These are phyloP conservation scores for Syrista parreyssii DNA, from an alignment of 2,888 invertebrate species.

Conservation along the genomic window DNA sequence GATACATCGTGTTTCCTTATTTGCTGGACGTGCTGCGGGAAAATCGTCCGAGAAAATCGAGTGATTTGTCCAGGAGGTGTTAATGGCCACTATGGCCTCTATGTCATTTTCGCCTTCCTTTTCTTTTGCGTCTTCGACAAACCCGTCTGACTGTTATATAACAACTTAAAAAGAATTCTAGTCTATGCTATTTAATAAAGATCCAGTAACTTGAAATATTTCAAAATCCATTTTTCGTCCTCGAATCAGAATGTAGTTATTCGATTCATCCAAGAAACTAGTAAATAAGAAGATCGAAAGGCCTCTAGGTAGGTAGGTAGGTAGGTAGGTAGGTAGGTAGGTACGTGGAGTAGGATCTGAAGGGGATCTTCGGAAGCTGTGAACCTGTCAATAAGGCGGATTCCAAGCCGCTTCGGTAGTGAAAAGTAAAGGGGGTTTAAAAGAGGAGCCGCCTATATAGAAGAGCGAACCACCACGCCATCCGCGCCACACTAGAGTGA, in stretches of 20 bases:
- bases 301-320: not conserved
- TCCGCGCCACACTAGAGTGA: slow-evolving; percentile 14
- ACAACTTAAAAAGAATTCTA: no score
- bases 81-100: slow-evolving; percentile 47
- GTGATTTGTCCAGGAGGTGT: slow-evolving; percentile 66
- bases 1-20: slow-evolving; percentile 66
- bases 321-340: slow-evolving; percentile 2
- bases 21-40: slow-evolving; percentile 63
- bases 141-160: no score
- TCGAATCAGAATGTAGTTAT: no score
- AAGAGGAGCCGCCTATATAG: slow-evolving; percentile 40
- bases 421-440: slow-evolving; percentile 39
- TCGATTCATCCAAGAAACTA: no score
- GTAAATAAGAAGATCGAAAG: no score
- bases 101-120: slow-evolving; percentile 9
- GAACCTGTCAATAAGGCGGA: slow-evolving; percentile 55
- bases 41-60: slow-evolving; percentile 65
- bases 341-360: slow-evolving; percentile 6
- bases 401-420: slow-evolving; percentile 43
- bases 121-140: no score
- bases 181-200: no score
- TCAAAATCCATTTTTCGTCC: no score
- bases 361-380: slow-evolving; percentile 51
- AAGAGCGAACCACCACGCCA: slow-evolving; percentile 11
- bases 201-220: no score